Evolutionary conservation across 2,888 invertebrate genomes (phyloP).

Genomic region (Asteroscopus sphinx): DNA sequence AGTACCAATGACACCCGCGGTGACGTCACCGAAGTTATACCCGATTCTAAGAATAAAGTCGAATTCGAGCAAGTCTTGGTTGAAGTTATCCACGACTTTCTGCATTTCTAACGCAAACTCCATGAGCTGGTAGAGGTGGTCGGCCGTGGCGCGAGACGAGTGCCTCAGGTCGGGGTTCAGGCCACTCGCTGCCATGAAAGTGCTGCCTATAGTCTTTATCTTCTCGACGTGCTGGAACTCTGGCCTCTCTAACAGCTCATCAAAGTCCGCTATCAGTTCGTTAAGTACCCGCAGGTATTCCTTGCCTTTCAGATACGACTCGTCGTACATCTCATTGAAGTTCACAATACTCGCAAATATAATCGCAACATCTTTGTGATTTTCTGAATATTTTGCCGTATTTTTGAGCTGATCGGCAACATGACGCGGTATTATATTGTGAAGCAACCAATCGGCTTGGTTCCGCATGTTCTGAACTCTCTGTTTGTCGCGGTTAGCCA

Average conservation of each 20-base stretch:
- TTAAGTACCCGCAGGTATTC: conserved; percentile 98
- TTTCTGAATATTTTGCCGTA: conserved; percentile 98
- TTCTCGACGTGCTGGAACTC: conserved; percentile 97
- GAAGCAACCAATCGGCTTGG: conserved; percentile 98
- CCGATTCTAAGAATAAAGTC: conserved; percentile 96
- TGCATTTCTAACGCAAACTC: conserved; percentile 98
- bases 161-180: conserved; percentile 95
- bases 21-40: conserved; percentile 98
- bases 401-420: conserved; percentile 98
- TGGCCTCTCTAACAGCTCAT: conserved; percentile 95
- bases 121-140: conserved; percentile 96
- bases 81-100: conserved; percentile 95
- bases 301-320: conserved; percentile 97
- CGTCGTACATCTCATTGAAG: conserved; percentile 99
- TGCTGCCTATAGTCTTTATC: conserved; percentile 99
- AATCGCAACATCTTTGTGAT: conserved; percentile 97
- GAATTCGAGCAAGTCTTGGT: conserved; percentile 96
- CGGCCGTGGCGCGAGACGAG: conserved; percentile 92
- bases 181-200: conserved; percentile 99
- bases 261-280: conserved; percentile 98
- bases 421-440: conserved; percentile 98
- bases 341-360: conserved; percentile 99
- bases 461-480: conserved; percentile 97
- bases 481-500: conserved; percentile 96
- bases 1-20: conserved; percentile 98